Percentiles rank a stretch among this genome's conserved stretches.
phyloP scores from a whole-genome alignment of 2,797 vertebrate genomes.

The Austrolebias charrua region DNA sequence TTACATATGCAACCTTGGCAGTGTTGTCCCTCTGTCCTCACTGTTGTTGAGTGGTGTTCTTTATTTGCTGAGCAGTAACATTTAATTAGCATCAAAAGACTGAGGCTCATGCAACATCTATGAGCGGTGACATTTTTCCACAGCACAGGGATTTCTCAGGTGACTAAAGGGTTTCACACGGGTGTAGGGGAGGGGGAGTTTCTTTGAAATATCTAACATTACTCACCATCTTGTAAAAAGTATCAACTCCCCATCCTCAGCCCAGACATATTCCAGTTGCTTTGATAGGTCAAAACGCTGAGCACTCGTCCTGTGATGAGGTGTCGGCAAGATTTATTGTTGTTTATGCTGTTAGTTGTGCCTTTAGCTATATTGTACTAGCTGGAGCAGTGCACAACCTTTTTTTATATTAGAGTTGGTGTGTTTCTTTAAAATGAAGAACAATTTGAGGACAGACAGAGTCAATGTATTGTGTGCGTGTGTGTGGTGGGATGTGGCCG shows the following conservation, averaged over 20 bases:
- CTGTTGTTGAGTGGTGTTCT: conserved; percentile 22
- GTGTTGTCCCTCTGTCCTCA: not conserved
- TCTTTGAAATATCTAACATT: conserved; percentile 56
- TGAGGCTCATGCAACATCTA: conserved; percentile 53
- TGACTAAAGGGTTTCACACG: conserved; percentile 35
- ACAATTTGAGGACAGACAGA: conserved; percentile 8
- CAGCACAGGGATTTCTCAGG: conserved; percentile 47
- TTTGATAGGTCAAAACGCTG: conserved; percentile 47
- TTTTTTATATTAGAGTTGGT: conserved; percentile 19
- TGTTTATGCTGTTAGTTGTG: conserved; percentile 41
- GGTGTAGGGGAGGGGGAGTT: conserved; percentile 3
- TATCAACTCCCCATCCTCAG: conserved; percentile 27
- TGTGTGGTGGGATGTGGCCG: conserved; percentile 29
- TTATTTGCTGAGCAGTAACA: conserved; percentile 51
- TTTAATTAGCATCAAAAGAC: conserved; percentile 70
- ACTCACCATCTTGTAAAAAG: conserved; percentile 51
- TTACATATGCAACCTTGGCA: conserved; percentile 4
- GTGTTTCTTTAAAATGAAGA: conserved; percentile 34
- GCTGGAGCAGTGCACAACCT: conserved; percentile 11
- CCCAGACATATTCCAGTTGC: conserved; percentile 38
- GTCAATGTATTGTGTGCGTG: conserved; percentile 9
- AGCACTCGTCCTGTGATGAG: conserved; percentile 28
- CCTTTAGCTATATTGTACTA: conserved; percentile 21
- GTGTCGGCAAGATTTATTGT: conserved; percentile 53
- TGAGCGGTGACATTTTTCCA: conserved; percentile 69